These are phyloP conservation scores for Micronycteris hirsuta DNA, from an alignment of 2,113 vertebrate species.

Conservation along the genomic window DNA sequence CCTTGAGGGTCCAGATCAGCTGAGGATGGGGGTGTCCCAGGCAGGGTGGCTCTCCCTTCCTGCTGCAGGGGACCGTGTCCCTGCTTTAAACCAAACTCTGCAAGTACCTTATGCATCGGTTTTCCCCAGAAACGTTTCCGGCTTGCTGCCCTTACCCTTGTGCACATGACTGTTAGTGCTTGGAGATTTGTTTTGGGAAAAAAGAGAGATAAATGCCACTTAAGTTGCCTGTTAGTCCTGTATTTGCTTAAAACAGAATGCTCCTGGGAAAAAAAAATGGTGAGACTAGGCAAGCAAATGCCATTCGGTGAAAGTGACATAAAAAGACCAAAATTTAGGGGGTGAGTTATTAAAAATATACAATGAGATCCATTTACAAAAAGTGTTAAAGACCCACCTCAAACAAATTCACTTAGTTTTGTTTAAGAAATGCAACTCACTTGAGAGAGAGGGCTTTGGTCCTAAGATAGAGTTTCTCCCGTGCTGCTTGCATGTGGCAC, in stretches of 20 bases:
- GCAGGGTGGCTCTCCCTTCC: background rate
- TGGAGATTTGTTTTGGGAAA: background rate
- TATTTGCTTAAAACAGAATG: background rate
- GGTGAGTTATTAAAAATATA: background rate
- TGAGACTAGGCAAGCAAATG: background rate
- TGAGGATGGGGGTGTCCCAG: background rate
- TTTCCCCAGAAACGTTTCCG: background rate
- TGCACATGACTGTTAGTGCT: background rate
- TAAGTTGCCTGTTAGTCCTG: background rate
- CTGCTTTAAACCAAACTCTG: background rate
- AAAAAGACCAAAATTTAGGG: background rate
- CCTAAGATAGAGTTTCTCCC: background rate
- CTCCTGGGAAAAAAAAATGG: background rate
- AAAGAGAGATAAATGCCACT: background rate
- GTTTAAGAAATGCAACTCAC: background rate
- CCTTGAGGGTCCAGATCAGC: background rate
- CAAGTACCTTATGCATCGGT: accelerated
- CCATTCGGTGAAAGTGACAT: background rate
- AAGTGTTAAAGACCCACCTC: background rate
- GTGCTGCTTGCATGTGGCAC: background rate
- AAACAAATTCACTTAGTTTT: background rate
- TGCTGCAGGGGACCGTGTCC: background rate
- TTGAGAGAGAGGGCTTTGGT: background rate
- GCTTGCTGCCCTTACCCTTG: background rate
- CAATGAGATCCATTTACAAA: background rate